phyloP scores from a whole-genome alignment of 1,140 invertebrate species.

The Phthorimaea operculella region DNA sequence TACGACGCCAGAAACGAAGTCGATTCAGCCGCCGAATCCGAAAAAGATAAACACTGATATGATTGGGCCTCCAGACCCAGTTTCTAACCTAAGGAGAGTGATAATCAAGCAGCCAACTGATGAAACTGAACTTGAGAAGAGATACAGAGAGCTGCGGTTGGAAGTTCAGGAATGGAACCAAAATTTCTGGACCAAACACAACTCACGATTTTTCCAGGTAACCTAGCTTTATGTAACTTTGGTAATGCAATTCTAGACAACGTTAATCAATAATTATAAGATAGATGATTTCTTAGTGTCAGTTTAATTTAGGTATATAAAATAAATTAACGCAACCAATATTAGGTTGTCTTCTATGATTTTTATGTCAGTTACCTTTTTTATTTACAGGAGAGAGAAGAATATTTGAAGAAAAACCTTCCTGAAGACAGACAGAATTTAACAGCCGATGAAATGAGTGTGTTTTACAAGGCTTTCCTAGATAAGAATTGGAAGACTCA shows the following conservation, averaged over 20 bases:
- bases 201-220: constrained; percentile 72
- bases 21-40: constrained; percentile 42
- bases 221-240: neutral
- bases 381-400: constrained; percentile 73
- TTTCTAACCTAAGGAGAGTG: constrained; percentile 81
- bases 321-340: too few relatives aligned
- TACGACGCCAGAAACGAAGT: constrained; percentile 34
- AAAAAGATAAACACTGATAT: constrained; percentile 53
- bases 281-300: too few relatives aligned
- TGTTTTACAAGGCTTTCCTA: constrained; percentile 85
- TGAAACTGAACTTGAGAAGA: constrained; percentile 75
- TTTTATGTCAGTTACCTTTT: constrained; percentile 8
- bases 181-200: constrained; percentile 83
- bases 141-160: constrained; percentile 72
- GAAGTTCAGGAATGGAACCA: constrained; percentile 84
- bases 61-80: constrained; percentile 82
- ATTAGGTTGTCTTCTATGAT: neutral
- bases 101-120: constrained; percentile 71
- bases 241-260: too few relatives aligned
- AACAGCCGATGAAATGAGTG: constrained; percentile 84
- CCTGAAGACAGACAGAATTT: constrained; percentile 65
- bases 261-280: too few relatives aligned
- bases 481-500: constrained; percentile 81
- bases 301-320: too few relatives aligned
- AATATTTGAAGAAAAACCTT: constrained; percentile 70